phyloP scores from a whole-genome alignment of 2,113 vertebrate genomes.

The human (Homo sapiens) region DNA sequence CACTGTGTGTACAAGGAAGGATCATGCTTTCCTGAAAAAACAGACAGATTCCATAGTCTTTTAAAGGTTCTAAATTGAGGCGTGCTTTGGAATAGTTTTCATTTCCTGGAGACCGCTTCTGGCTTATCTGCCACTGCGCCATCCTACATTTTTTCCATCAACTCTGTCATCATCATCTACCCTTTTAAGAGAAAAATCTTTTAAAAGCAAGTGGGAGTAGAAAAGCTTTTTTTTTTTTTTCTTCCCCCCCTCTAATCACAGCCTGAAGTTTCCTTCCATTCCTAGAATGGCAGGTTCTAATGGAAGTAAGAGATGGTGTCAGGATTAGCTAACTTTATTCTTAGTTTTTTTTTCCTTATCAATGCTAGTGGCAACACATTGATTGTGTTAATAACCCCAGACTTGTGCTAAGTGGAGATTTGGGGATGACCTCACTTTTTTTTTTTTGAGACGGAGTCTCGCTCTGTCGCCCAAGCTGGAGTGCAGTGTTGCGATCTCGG shows the following conservation, averaged over 20 bases:
- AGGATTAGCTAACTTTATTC: background rate
- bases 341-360: background rate
- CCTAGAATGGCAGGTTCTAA: background rate
- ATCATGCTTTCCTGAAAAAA: background rate
- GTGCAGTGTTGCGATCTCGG: too few relatives aligned
- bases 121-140: background rate
- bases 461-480: too few relatives aligned
- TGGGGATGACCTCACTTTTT: background rate
- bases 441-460: too few relatives aligned
- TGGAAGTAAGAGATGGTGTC: background rate
- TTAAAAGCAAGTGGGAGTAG: background rate
- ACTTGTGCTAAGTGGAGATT: background rate
- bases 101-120: background rate
- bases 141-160: background rate
- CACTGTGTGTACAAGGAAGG: background rate
- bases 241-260: background rate
- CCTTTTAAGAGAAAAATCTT: background rate
- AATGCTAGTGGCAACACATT: background rate
- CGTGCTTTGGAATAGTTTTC: background rate
- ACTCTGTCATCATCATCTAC: background rate
- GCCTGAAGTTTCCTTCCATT: background rate
- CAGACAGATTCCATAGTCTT: background rate
- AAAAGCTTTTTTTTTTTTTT: background rate
- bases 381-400: background rate
- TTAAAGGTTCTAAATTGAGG: background rate